A percentile compares a stretch with the other conserved stretches of the same genome.
Conservation (phyloP, 2,888 invertebrate genomes). For the Sminthurinus aureus region DNA sequence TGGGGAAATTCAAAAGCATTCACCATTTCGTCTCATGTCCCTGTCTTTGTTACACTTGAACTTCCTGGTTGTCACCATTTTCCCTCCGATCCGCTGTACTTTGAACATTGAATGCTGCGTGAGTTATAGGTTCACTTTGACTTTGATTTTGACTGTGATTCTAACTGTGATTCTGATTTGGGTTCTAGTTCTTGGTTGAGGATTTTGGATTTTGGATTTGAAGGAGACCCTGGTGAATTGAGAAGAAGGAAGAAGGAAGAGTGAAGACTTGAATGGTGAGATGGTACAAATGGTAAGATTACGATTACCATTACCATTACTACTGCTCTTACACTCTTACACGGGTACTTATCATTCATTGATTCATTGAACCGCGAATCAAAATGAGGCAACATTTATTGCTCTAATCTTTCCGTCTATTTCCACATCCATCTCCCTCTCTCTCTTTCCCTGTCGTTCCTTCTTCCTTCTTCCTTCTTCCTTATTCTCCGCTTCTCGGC, state of each 20-base stretch:
- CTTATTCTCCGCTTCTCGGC: not conserved
- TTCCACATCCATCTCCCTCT: constrained; percentile 1
- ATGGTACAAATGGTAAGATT: constrained; percentile 15
- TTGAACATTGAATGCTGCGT: not conserved
- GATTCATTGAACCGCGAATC: constrained; percentile 20
- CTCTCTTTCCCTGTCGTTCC: not conserved
- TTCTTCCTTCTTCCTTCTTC: not conserved
- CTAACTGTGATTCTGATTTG: not conserved
- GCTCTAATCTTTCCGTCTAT: constrained; percentile 22
- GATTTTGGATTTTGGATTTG: not conserved
- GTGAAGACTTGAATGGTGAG: too few relatives aligned
- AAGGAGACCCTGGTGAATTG: not conserved
- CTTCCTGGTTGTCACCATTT: not conserved
- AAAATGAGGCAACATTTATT: constrained; percentile 22
- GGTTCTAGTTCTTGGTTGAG: not conserved
- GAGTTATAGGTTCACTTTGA: not conserved
- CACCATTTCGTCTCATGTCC: not conserved
- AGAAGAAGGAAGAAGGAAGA: too few relatives aligned
- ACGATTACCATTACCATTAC: not conserved
- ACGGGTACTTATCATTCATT: constrained; percentile 17
- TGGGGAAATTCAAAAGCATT: not conserved
- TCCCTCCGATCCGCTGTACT: not conserved
- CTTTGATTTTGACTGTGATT: not conserved
- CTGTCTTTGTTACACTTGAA: not conserved
- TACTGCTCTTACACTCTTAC: not conserved